These are phyloP conservation scores for Crenuchus spilurus DNA, from an alignment of 2,797 vertebrate species.

Conservation along the genomic window DNA sequence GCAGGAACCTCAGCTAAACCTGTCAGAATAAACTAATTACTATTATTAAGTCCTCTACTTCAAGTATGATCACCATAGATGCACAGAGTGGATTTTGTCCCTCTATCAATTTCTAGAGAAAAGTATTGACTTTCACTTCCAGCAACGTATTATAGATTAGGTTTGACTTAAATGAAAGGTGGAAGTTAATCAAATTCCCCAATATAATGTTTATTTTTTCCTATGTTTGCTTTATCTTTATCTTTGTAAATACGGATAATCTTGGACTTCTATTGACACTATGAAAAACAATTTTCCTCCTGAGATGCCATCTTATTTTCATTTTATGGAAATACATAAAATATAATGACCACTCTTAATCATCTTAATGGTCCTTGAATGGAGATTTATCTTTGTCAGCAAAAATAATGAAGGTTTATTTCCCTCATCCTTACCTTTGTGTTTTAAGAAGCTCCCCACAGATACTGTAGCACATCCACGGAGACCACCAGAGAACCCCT, in stretches of 20 bases:
- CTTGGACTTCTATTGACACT: background rate
- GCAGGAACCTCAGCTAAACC: conserved; percentile 16
- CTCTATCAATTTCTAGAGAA: conserved; percentile 1
- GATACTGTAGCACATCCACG: background rate
- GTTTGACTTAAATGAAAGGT: conserved; percentile 31
- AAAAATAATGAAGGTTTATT: conserved; percentile 17
- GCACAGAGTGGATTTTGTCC: conserved; percentile 26
- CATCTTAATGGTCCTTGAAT: conserved; percentile 38
- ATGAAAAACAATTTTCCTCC: no score
- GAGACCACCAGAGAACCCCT: background rate
- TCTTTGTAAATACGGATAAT: background rate
- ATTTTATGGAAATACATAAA: conserved; percentile 10
- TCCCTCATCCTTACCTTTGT: conserved; percentile 4
- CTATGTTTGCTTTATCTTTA: background rate
- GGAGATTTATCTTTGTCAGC: background rate
- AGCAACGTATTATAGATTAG: background rate
- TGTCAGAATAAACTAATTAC: conserved; percentile 47
- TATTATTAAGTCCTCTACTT: conserved; percentile 47
- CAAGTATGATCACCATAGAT: conserved; percentile 28
- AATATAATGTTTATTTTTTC: background rate
- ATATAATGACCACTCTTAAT: conserved; percentile 29
- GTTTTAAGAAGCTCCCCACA: background rate
- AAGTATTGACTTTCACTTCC: conserved; percentile 41
- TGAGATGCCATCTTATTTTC: background rate
- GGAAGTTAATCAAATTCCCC: background rate